These are phyloP conservation scores for Cantharis flavilabris DNA, from an alignment of 2,888 invertebrate genomes.

Conservation along the genomic window DNA sequence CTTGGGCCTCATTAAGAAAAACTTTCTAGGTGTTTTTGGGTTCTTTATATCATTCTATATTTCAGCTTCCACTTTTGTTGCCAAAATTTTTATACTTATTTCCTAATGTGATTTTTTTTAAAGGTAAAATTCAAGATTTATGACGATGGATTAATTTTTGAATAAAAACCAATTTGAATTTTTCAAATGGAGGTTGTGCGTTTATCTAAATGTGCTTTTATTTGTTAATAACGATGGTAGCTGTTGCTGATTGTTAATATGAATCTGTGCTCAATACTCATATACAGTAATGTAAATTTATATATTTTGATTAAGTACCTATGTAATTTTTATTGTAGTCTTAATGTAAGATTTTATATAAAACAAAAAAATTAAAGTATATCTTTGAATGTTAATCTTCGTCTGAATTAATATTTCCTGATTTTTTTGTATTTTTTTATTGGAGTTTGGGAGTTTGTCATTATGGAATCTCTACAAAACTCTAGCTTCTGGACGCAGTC, in stretches of 20 bases:
- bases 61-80: not conserved
- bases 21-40: not conserved
- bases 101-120: conserved; percentile 9
- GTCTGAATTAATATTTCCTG: too few relatives aligned
- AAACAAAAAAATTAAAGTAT: conserved; percentile 12
- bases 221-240: conserved; percentile 20
- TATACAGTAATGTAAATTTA: conserved; percentile 28
- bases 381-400: conserved; percentile 18
- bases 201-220: conserved; percentile 18
- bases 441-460: too few relatives aligned
- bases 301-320: conserved; percentile 27
- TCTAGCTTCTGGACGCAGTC: too few relatives aligned
- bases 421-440: too few relatives aligned
- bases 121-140: conserved; percentile 10
- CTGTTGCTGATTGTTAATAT: conserved; percentile 26
- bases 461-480: too few relatives aligned
- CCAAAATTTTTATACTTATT: not conserved
- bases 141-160: conserved; percentile 23
- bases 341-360: conserved; percentile 29
- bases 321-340: conserved; percentile 23
- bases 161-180: conserved; percentile 14
- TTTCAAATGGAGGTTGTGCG: conserved; percentile 19
- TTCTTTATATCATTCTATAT: conserved; percentile 2
- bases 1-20: not conserved
- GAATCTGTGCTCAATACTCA: conserved; percentile 30